Base-by-base conservation (phyloP, 2,888 invertebrate species). In the Zygogramma bicolorata region DNA sequence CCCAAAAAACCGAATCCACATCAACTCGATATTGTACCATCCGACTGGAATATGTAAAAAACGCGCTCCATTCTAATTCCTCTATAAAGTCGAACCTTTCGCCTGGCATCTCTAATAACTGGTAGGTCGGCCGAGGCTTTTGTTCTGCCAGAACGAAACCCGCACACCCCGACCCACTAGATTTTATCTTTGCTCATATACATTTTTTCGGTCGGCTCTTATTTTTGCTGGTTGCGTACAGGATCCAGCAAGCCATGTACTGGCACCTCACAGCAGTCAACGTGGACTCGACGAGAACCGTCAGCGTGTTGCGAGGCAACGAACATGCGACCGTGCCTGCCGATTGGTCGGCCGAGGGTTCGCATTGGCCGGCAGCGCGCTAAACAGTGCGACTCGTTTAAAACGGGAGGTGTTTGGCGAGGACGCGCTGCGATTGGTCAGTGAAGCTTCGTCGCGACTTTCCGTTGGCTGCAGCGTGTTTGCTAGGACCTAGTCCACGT, bases 161-260 rank as follows among this genome's bases (percentile, higher is more conserved):
- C 83, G 83, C 85, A 84, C 85, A 84, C 85, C 84, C 86, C 85
- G 84, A 84, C 86, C 86, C 85, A 85, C 85, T 83, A 86, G 86
- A 87, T 87, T 86, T 86, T 86, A 86, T 86, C 86, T 85, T 79
- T 82, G 82, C 85, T 84, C 84, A 84, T 85, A 84, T 85, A 85
- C 84, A 84, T 86, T 85, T 86, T 86, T 85, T 86, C 81, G 85
- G 85, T 85, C 85, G 85, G 85, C 85, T 86, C 86, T 86, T 85
- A 87, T 87, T 87, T 87, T 87, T 87, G 86, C 86, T 86, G 85
- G 86, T 86, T 86, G 84, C 86, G 86, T 86, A 85, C 85, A 85
- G 84, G 85, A 69, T 84, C 85, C 85, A 82, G 85, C 86, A 84
- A 86, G 86, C 85, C 82, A 84, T 86, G 86, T 86, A 84, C 86